A percentile compares a stretch with the other conserved stretches of the same genome.
phyloP scores from a whole-genome alignment of 2,797 vertebrate genomes.

The Pelobates cultripes region DNA sequence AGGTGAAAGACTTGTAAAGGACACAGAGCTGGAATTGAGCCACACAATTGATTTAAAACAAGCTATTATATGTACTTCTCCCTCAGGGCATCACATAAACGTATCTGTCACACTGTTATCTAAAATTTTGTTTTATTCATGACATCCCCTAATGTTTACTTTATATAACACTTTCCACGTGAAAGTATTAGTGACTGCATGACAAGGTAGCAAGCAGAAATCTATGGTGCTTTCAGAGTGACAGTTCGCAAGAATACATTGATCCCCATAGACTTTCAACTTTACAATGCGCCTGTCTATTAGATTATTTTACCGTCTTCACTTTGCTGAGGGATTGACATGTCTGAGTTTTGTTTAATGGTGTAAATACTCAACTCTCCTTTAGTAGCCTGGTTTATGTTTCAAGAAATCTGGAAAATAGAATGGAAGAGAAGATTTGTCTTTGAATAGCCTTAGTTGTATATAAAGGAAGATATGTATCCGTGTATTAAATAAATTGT shows the following conservation, averaged over 20 bases:
- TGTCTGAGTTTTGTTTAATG: background rate
- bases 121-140: constrained; percentile 7
- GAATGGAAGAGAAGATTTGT: background rate
- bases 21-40: background rate
- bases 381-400: background rate
- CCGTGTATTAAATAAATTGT: no score
- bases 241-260: constrained; percentile 9
- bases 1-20: no score
- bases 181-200: constrained; percentile 1
- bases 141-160: constrained; percentile 15
- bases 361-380: background rate
- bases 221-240: constrained; percentile 7
- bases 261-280: background rate
- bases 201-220: constrained; percentile 1
- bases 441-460: background rate
- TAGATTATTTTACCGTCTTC: constrained; percentile 1
- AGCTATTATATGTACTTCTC: background rate
- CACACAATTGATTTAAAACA: background rate
- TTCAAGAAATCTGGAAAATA: background rate
- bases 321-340: constrained; percentile 1
- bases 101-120: background rate
- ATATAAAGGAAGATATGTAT: no score
- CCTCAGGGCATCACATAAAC: background rate
- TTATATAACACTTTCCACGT: background rate
- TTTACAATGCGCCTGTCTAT: background rate